Evolutionary conservation across 2,797 vertebrate species (phyloP).

Genomic region (Mus minutoides): DNA sequence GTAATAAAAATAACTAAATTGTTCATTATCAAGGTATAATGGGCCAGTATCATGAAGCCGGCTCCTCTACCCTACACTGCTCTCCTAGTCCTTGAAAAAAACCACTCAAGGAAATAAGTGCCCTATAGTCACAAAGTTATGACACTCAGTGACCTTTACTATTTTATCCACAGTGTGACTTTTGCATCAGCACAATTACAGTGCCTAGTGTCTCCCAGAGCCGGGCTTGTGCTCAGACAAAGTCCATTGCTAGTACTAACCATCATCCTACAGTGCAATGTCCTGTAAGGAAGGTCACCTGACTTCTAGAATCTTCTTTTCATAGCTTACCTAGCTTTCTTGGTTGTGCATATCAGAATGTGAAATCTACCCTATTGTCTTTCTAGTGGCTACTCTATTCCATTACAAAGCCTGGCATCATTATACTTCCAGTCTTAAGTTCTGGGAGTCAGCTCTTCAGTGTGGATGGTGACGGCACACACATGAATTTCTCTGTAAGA

Average conservation of each 20-base stretch:
- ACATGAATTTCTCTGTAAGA: neutral
- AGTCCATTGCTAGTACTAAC: neutral
- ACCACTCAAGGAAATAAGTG: neutral
- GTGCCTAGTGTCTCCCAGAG: neutral
- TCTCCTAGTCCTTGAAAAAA: conserved; percentile 6
- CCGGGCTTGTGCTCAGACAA: neutral
- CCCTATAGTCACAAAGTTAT: neutral
- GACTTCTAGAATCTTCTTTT: conserved; percentile 35
- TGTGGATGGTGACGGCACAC: neutral
- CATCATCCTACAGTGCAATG: neutral
- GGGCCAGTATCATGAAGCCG: neutral
- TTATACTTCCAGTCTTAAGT: neutral
- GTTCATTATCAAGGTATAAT: neutral
- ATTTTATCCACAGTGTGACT: neutral
- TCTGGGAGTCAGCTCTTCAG: neutral
- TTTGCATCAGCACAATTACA: neutral
- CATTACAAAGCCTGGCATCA: neutral
- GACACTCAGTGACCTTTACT: neutral
- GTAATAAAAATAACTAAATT: neutral
- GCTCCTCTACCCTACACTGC: neutral
- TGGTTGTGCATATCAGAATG: neutral
- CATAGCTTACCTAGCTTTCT: neutral
- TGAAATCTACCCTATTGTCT: neutral
- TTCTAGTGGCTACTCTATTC: neutral
- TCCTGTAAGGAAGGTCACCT: conserved; percentile 28